Evolutionary conservation across 2,113 vertebrate genomes (phyloP).

Genomic region (Montifringilla adamsi): DNA sequence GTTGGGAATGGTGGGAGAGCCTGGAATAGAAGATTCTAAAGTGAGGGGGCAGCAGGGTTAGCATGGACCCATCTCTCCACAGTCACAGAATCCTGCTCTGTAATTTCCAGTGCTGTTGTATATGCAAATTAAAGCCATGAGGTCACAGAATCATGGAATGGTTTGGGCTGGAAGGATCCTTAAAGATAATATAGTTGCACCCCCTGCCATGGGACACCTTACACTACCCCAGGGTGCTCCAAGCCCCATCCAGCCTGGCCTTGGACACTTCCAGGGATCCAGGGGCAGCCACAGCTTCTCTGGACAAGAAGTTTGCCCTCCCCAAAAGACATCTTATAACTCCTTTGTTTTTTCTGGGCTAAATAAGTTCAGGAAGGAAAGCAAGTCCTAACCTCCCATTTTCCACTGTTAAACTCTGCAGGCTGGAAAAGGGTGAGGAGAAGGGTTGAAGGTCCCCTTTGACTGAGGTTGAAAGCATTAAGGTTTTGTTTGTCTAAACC

Average conservation of each 20-base stretch:
- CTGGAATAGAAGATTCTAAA: neutral
- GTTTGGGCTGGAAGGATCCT: neutral
- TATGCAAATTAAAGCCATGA: fast-evolving
- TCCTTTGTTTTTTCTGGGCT: neutral
- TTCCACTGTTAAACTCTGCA: neutral
- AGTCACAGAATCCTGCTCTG: neutral
- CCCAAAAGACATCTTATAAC: neutral
- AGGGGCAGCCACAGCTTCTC: neutral
- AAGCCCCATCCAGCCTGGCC: fast-evolving
- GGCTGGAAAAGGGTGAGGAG: neutral
- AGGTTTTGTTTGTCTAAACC: neutral
- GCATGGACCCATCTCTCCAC: fast-evolving
- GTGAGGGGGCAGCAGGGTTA: neutral
- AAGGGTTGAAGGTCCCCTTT: neutral
- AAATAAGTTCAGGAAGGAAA: neutral
- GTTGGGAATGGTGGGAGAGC: neutral
- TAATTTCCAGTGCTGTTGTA: fast-evolving
- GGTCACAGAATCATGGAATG: neutral
- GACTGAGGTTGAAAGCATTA: neutral
- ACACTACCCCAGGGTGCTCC: neutral
- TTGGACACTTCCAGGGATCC: neutral
- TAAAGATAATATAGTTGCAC: fast-evolving
- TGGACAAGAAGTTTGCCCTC: neutral
- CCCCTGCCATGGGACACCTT: neutral
- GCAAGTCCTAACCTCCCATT: neutral